phyloP scores from a whole-genome alignment of 2,888 invertebrate genomes.

The Drosophila imparisetae region DNA sequence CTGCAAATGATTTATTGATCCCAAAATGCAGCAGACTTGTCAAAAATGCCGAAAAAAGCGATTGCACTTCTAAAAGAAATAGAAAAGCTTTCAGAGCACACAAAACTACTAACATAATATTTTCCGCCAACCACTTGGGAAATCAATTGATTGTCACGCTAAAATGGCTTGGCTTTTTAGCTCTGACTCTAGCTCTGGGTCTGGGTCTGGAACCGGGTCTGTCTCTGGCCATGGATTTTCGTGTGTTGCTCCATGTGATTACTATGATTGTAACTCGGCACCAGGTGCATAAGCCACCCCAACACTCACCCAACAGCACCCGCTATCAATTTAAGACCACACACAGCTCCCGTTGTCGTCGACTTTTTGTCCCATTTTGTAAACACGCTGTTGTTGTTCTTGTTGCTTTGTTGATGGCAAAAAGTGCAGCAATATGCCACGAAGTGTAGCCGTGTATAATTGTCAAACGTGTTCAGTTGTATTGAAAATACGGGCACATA shows the following conservation, averaged over 20 bases:
- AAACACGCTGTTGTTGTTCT: constrained; percentile 12
- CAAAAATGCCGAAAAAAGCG: constrained; percentile 13
- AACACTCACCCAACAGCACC: constrained; percentile 5
- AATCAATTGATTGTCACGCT: constrained; percentile 79
- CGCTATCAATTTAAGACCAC: constrained; percentile 60
- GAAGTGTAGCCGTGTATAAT: constrained; percentile 78
- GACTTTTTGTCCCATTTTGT: constrained; percentile 49
- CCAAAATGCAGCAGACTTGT: constrained; percentile 22
- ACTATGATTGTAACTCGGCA: constrained; percentile 29
- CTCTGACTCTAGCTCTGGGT: constrained; percentile 35
- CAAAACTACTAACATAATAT: constrained; percentile 19
- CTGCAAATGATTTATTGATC: constrained; percentile 60
- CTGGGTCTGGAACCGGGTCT: background rate
- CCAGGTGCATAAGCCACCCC: constrained; percentile 9
- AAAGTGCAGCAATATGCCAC: constrained; percentile 72
- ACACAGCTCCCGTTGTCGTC: constrained; percentile 51
- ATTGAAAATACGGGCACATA: constrained; percentile 52
- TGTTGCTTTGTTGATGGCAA: constrained; percentile 38
- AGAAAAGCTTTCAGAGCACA: constrained; percentile 7
- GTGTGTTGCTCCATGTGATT: constrained; percentile 45
- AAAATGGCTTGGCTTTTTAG: constrained; percentile 59
- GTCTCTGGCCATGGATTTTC: constrained; percentile 4
- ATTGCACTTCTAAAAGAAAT: constrained; percentile 17
- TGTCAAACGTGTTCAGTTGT: constrained; percentile 77
- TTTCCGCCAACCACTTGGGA: constrained; percentile 65